Evolutionary conservation across 1,140 invertebrate species (phyloP).

Genomic region (Branchinecta lindahli): DNA sequence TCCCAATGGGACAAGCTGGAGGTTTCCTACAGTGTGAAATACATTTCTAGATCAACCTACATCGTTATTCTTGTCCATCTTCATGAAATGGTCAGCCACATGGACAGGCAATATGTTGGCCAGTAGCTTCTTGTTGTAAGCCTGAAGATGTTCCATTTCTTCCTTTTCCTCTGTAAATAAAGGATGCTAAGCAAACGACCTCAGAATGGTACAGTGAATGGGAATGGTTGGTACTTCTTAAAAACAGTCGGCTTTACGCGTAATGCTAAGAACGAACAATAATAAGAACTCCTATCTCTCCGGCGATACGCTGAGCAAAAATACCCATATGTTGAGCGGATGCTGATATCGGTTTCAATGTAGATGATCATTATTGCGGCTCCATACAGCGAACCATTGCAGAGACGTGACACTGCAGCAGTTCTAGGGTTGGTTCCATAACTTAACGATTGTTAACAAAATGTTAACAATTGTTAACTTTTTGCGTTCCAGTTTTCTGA

Average conservation of each 20-base stretch:
- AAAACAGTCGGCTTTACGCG: background rate
- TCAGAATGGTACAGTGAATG: constrained; percentile 11
- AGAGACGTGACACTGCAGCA: no score
- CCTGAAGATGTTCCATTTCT: constrained; percentile 84
- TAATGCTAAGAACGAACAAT: background rate
- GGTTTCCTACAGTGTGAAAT: no score
- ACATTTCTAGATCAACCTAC: background rate
- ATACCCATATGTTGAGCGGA: no score
- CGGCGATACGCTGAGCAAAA: no score
- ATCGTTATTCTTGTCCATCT: constrained; percentile 43
- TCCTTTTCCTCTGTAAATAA: constrained; percentile 63
- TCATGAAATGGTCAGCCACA: constrained; percentile 84
- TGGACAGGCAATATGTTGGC: constrained; percentile 88
- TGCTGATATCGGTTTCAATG: no score
- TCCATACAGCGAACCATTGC: no score
- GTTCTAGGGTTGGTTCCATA: no score
- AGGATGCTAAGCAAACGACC: constrained; percentile 14
- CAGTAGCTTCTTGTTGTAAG: constrained; percentile 77
- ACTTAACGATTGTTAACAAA: no score
- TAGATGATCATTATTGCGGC: no score
- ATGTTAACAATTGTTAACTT: no score
- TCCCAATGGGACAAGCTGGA: no score
- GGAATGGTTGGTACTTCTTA: background rate
- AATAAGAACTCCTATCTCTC: background rate
- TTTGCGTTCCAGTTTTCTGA: no score